Evolutionary conservation across 2,797 vertebrate genomes (phyloP).

Genomic region (Cossypha caffra): DNA sequence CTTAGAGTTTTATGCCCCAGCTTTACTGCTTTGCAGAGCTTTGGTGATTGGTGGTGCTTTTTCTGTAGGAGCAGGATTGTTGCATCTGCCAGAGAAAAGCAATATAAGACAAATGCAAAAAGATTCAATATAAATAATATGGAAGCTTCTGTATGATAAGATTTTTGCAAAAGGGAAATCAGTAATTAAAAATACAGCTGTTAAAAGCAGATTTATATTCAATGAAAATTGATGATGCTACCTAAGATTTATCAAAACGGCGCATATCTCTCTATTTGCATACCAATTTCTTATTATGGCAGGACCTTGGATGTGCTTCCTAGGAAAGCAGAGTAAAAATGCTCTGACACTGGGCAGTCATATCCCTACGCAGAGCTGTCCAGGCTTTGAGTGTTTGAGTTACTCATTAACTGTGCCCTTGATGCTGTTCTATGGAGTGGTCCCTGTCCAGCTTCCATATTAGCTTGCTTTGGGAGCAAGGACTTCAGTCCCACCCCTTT

Average conservation of each 20-base stretch:
- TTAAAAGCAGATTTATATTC: background rate
- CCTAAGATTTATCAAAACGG: background rate
- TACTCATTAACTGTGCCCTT: background rate
- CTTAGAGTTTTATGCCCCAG: background rate
- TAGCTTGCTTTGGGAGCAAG: background rate
- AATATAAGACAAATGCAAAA: background rate
- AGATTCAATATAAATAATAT: background rate
- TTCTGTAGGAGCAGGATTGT: background rate
- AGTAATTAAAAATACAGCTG: background rate
- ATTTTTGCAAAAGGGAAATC: background rate
- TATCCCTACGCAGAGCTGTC: background rate
- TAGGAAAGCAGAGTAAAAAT: background rate
- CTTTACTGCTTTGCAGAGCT: background rate
- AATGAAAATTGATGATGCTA: background rate
- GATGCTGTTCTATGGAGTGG: rapidly evolving
- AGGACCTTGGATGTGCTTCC: background rate
- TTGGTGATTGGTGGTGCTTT: background rate
- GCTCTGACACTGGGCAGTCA: background rate
- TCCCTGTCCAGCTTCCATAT: background rate
- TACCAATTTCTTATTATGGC: background rate
- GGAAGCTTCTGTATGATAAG: background rate
- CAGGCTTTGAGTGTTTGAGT: background rate
- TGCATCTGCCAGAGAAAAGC: background rate
- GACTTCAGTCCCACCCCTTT: background rate
- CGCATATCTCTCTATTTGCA: rapidly evolving